Evolutionary conservation across 2,113 vertebrate species (phyloP).

Genomic region (Triplophysa tibetana): DNA sequence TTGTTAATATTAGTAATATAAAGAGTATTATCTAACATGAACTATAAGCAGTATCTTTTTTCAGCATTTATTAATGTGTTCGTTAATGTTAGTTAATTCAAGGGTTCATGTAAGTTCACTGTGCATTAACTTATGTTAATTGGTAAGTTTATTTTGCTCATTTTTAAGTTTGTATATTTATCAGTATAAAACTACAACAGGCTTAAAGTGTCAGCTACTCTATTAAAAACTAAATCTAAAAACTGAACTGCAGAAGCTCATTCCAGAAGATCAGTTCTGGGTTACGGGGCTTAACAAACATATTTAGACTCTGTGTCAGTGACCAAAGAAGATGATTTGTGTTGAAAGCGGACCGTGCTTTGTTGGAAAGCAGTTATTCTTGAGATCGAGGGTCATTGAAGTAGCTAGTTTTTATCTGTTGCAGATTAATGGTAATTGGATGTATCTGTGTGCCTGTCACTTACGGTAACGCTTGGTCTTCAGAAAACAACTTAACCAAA

Average conservation of each 20-base stretch:
- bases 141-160: too few relatives aligned
- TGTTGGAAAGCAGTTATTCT: constrained; percentile 1
- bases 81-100: too few relatives aligned
- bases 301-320: constrained; percentile 47
- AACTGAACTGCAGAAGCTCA: background rate
- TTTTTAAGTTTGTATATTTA: too few relatives aligned
- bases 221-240: background rate
- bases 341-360: constrained; percentile 33
- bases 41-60: too few relatives aligned
- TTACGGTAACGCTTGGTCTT: constrained; percentile 1
- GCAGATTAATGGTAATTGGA: constrained; percentile 27
- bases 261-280: constrained; percentile 39
- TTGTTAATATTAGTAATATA: background rate
- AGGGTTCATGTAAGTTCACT: too few relatives aligned
- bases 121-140: too few relatives aligned
- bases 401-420: constrained; percentile 35
- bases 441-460: constrained; percentile 8
- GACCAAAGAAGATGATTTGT: constrained; percentile 35
- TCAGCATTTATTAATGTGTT: too few relatives aligned
- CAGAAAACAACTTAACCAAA: constrained; percentile 4
- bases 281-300: constrained; percentile 42
- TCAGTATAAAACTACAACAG: too few relatives aligned
- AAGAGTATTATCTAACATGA: too few relatives aligned
- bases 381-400: background rate
- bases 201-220: too few relatives aligned